phyloP scores from a whole-genome alignment of 2,113 vertebrate species.

The Grallaria varia region DNA sequence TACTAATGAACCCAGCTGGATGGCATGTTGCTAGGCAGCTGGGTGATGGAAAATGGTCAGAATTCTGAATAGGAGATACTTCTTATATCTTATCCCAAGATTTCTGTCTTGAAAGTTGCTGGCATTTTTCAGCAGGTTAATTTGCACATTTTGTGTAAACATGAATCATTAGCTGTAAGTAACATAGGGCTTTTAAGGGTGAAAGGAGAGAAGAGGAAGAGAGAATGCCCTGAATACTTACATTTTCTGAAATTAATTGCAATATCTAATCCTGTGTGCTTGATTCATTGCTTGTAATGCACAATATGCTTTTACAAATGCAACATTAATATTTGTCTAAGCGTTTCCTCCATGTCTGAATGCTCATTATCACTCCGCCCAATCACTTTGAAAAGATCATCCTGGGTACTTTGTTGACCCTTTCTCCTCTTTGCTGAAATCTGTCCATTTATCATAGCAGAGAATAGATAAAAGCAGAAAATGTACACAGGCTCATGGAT shows the following conservation, averaged over 20 bases:
- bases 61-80: background rate
- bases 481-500: background rate
- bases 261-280: background rate
- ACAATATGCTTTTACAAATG: background rate
- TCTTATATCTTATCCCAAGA: background rate
- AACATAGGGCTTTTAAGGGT: background rate
- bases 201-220: background rate
- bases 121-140: background rate
- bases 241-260: background rate
- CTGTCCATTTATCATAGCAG: background rate
- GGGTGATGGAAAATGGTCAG: background rate
- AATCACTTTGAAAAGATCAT: background rate
- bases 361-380: background rate
- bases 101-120: background rate
- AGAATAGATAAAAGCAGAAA: background rate
- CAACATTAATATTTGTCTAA: background rate
- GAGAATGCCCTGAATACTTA: background rate
- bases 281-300: background rate
- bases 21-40: background rate
- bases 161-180: background rate
- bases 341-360: background rate
- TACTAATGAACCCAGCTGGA: background rate
- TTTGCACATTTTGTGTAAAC: background rate
- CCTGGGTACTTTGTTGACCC: background rate
- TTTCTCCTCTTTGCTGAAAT: background rate